These are phyloP conservation scores for Phaenicophaeus curvirostris DNA, from an alignment of 2,797 vertebrate species.

Conservation along the genomic window DNA sequence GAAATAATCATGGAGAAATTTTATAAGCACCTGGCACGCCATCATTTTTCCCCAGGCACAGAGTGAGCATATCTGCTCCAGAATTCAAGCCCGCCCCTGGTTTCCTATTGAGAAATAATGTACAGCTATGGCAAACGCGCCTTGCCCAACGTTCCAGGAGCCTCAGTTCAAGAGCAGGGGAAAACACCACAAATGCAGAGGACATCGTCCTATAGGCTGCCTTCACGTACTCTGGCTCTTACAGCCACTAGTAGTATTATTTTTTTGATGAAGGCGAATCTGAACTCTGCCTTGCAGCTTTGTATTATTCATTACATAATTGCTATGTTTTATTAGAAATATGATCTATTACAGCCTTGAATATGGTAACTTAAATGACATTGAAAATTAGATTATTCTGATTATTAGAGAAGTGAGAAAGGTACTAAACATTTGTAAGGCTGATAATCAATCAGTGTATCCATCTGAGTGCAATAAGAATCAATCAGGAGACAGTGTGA, in stretches of 20 bases:
- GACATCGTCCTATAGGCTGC: background rate
- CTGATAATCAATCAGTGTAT: constrained; percentile 81
- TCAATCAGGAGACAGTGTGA: constrained; percentile 80
- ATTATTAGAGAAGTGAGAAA: constrained; percentile 83
- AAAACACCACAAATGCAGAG: background rate
- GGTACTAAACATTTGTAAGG: constrained; percentile 79
- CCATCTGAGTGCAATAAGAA: constrained; percentile 81
- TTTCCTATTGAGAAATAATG: constrained; percentile 17
- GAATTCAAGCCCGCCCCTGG: background rate
- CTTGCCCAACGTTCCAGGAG: fast-evolving
- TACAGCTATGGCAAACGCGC: background rate
- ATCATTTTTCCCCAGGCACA: constrained; percentile 44
- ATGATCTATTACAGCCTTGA: constrained; percentile 81
- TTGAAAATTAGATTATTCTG: constrained; percentile 84
- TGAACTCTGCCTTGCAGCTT: constrained; percentile 53
- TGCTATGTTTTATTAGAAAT: constrained; percentile 78
- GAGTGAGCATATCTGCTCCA: background rate
- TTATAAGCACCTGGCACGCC: constrained; percentile 27
- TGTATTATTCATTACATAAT: constrained; percentile 79
- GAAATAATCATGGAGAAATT: constrained; percentile 44
- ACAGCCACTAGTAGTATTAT: background rate
- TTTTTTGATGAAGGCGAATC: background rate
- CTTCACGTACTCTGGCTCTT: background rate
- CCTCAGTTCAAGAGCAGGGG: background rate
- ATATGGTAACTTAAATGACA: constrained; percentile 78